Percentiles rank a stretch among this genome's conserved stretches.
These are phyloP conservation scores for Euplexia lucipara DNA, from an alignment of 2,888 invertebrate species.

Conservation along the genomic window DNA sequence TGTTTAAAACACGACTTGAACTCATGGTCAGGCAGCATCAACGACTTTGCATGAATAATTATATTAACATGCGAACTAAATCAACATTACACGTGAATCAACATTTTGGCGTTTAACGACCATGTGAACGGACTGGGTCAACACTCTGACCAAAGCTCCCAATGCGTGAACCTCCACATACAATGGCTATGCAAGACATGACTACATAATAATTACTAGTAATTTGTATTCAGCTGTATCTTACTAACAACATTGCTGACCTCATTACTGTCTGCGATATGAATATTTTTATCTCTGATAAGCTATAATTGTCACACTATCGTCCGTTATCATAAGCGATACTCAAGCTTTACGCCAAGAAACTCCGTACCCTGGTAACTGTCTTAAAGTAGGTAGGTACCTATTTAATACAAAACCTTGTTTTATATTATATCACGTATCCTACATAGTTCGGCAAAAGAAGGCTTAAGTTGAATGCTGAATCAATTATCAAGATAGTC, in stretches of 20 bases:
- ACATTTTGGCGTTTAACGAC: constrained; percentile 14
- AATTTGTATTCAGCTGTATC: constrained; percentile 18
- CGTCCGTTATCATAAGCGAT: constrained; percentile 27
- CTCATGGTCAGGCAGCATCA: constrained; percentile 15
- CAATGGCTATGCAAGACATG: constrained; percentile 4
- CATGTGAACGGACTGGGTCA: constrained; percentile 20
- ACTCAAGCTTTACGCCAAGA: not conserved
- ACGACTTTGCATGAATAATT: constrained; percentile 22
- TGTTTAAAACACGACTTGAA: not conserved
- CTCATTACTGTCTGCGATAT: constrained; percentile 48
- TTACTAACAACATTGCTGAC: constrained; percentile 32
- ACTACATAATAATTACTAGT: constrained; percentile 3
- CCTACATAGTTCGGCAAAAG: constrained; percentile 13
- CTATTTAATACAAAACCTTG: not conserved
- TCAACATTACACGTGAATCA: constrained; percentile 14
- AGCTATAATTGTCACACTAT: constrained; percentile 40
- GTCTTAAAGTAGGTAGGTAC: too few relatives aligned
- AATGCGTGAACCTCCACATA: not conserved
- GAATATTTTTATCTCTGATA: constrained; percentile 49
- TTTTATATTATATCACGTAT: constrained; percentile 12
- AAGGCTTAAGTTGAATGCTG: constrained; percentile 23
- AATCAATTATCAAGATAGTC: constrained; percentile 58
- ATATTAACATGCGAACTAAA: constrained; percentile 33
- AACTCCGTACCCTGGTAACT: constrained; percentile 3
- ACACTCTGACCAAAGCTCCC: not conserved